Evolutionary conservation across 2,113 vertebrate species (phyloP).

Genomic region (Phyllopteryx taeniolatus): DNA sequence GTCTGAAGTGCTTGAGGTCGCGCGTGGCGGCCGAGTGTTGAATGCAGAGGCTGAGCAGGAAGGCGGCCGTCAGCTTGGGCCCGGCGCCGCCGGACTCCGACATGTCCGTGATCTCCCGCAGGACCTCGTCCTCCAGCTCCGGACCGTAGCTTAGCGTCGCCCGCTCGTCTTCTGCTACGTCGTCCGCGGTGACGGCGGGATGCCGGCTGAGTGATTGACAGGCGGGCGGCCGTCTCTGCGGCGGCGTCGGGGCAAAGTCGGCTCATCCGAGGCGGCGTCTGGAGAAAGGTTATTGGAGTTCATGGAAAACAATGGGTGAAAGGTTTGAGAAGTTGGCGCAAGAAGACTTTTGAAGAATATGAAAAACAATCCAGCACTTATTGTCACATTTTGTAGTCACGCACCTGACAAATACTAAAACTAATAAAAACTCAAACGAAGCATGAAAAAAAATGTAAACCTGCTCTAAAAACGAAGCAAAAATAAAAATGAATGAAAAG

Average conservation of each 20-base stretch:
- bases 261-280: conserved; percentile 63
- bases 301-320: too few relatives aligned
- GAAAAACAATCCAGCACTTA: too few relatives aligned
- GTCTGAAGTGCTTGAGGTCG: conserved; percentile 57
- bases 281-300: background rate
- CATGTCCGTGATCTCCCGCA: conserved; percentile 62
- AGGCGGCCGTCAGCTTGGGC: conserved; percentile 70
- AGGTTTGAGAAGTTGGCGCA: too few relatives aligned
- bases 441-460: too few relatives aligned
- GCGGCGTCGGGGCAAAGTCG: conserved; percentile 46
- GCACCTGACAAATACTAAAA: too few relatives aligned
- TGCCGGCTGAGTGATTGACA: conserved; percentile 57
- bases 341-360: too few relatives aligned
- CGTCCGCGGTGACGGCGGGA: conserved; percentile 19
- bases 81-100: conserved; percentile 48
- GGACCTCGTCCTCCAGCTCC: conserved; percentile 66
- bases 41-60: conserved; percentile 75
- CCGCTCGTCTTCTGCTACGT: conserved; percentile 49
- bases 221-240: conserved; percentile 7
- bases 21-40: conserved; percentile 66
- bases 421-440: too few relatives aligned
- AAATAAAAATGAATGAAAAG: too few relatives aligned
- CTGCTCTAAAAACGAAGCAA: too few relatives aligned
- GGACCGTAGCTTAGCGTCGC: conserved; percentile 65
- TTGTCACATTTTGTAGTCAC: too few relatives aligned